Base-by-base conservation (phyloP, 1,140 invertebrate species). In the Laupala kohalensis region DNA sequence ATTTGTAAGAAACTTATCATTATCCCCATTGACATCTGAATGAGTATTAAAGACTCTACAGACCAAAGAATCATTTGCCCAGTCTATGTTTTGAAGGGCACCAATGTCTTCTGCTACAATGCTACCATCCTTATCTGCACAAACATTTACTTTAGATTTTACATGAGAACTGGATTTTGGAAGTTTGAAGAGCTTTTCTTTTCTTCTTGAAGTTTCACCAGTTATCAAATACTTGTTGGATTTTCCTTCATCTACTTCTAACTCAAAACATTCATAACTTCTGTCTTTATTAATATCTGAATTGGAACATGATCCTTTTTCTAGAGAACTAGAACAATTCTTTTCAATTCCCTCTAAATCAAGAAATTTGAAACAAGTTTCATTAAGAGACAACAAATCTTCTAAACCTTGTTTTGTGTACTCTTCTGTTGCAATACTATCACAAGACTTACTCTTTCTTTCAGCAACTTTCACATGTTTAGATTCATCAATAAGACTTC, bases 371-470 rank as follows among this genome's bases (percentile, higher is more conserved):
- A 71, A 30, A 25, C 64, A 9, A 24, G 70, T 26, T 65, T 71
- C 70, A 29, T 71, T 63, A 28, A 71, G 37, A 9, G 64, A 65
- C 6, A 71, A 26, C 70, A 71, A 64, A 24, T 29, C 53, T 12
- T 19, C n/a, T 24, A 27, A 26, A 25, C 23, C 29, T 6, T 25
- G 28, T n/a, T 37, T 67, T 13, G 12, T 28, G 28, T 9, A 65
- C 6, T 15, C 13, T 24, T n/a, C 12, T 9, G 13, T 15, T 9
- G 64, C 6, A 24, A 65, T 9, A 65, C 5, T 15, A 28, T 28
- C n/a, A 28, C 28, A 25, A 29, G 67, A 0, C 9, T 19, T 68
- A 24, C 67, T n/a, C 4, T 15, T 5, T 29, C 27, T 29, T n/a
- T 27, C n/a, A 25, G 66, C n/a, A 67, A 25, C 25, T 67, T 67